phyloP scores from a whole-genome alignment of 2,888 invertebrate genomes.

The Pterobdella sp. region DNA sequence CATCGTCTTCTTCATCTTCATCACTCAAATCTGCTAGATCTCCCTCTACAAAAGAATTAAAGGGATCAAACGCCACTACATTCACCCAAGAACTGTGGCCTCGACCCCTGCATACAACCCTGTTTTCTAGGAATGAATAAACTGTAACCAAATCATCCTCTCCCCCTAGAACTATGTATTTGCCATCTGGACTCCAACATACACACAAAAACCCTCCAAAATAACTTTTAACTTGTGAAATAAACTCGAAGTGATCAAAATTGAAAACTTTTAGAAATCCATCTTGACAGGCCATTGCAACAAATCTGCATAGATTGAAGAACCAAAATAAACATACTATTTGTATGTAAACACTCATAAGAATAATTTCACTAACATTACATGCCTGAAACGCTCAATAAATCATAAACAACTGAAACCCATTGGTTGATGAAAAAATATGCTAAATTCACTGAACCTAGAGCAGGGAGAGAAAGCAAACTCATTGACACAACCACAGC shows the following conservation, averaged over 20 bases:
- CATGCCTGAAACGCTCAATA: neutral
- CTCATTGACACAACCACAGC: conserved; percentile 74
- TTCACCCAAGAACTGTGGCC: conserved; percentile 97
- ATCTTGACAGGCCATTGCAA: conserved; percentile 78
- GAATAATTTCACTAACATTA: neutral
- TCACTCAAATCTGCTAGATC: conserved; percentile 54
- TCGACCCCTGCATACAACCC: conserved; percentile 92
- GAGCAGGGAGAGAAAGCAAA: conserved; percentile 91
- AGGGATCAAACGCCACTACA: conserved; percentile 71
- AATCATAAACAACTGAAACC: neutral
- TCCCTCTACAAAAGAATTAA: conserved; percentile 59
- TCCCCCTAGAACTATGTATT: conserved; percentile 83
- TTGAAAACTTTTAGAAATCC: conserved; percentile 91
- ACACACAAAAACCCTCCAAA: conserved; percentile 96
- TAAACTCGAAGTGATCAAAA: conserved; percentile 90
- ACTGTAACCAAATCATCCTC: conserved; percentile 97
- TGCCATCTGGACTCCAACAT: conserved; percentile 93
- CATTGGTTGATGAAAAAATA: neutral
- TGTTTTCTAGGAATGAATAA: conserved; percentile 82
- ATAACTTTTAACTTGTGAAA: conserved; percentile 83
- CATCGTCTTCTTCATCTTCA: conserved; percentile 43
- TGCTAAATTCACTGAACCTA: conserved; percentile 43
- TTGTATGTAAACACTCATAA: too few relatives aligned
- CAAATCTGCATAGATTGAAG: conserved; percentile 58
- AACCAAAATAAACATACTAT: neutral